A percentile compares a stretch with the other conserved stretches of the same genome.
Conservation (phyloP, 2,113 vertebrate genomes). For the Notothenia rossii region DNA sequence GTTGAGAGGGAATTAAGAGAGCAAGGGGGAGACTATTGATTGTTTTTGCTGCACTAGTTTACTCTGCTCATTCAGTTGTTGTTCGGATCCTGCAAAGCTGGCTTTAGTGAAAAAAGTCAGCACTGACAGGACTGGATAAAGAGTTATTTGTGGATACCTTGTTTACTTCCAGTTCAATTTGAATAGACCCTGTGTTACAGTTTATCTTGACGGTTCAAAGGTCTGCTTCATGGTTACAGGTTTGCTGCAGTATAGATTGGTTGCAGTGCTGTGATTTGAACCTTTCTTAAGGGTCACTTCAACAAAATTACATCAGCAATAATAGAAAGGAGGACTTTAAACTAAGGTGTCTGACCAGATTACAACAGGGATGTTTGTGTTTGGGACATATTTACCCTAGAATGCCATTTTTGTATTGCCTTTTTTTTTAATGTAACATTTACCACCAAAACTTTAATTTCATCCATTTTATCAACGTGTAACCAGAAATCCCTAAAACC, state of each 20-base stretch:
- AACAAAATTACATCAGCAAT: no score
- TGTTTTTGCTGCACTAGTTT: slow-evolving; percentile 62
- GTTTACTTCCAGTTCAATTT: slow-evolving; percentile 48
- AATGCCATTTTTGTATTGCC: neutral
- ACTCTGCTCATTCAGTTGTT: slow-evolving; percentile 47
- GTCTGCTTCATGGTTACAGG: slow-evolving; percentile 30
- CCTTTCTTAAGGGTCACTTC: neutral
- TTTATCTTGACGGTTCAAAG: slow-evolving; percentile 29
- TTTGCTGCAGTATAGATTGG: slow-evolving; percentile 10
- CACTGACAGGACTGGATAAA: slow-evolving; percentile 47
- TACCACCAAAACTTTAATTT: neutral
- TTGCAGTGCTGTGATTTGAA: neutral
- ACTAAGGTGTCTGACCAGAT: no score
- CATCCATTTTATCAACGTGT: neutral
- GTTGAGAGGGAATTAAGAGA: slow-evolving; percentile 36
- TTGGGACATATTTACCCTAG: neutral
- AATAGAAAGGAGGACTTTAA: no score
- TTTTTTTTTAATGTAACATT: neutral
- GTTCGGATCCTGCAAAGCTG: slow-evolving; percentile 53
- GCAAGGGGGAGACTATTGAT: slow-evolving; percentile 54
- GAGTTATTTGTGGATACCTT: slow-evolving; percentile 34
- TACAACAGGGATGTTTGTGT: no score
- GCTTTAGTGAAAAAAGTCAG: slow-evolving; percentile 23
- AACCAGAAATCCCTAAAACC: neutral
- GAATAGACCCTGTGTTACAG: slow-evolving; percentile 12